phyloP scores from a whole-genome alignment of 2,113 vertebrate genomes.

The Turnix velox region DNA sequence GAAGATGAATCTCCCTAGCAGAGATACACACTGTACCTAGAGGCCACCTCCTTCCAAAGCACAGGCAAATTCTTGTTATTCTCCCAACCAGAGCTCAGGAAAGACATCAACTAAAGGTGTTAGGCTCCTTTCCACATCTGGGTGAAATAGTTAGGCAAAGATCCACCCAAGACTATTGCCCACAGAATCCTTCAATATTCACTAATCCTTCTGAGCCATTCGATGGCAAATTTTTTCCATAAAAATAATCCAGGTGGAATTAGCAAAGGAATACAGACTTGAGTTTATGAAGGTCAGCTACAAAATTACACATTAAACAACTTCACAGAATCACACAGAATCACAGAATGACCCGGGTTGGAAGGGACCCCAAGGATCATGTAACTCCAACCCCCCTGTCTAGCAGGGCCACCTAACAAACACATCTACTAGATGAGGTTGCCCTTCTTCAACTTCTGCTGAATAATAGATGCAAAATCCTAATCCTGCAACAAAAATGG shows the following conservation, averaged over 20 bases:
- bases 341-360: too few relatives aligned
- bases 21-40: background rate
- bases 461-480: slow-evolving; percentile 2
- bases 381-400: too few relatives aligned
- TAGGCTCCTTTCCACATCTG: background rate
- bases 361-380: too few relatives aligned
- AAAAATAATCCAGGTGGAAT: background rate
- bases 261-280: background rate
- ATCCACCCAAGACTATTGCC: background rate
- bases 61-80: background rate
- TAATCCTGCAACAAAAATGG: background rate
- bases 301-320: background rate
- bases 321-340: too few relatives aligned
- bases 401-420: too few relatives aligned
- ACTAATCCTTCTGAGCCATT: background rate
- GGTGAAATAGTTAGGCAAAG: background rate
- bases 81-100: background rate
- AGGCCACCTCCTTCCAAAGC: background rate
- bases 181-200: background rate
- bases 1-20: background rate
- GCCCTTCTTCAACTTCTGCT: too few relatives aligned
- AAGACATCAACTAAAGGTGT: background rate
- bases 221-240: background rate
- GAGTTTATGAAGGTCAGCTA: background rate
- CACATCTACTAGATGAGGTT: too few relatives aligned